Base-by-base conservation (phyloP, 1,140 invertebrate genomes). In the Lepidurus couesii region DNA sequence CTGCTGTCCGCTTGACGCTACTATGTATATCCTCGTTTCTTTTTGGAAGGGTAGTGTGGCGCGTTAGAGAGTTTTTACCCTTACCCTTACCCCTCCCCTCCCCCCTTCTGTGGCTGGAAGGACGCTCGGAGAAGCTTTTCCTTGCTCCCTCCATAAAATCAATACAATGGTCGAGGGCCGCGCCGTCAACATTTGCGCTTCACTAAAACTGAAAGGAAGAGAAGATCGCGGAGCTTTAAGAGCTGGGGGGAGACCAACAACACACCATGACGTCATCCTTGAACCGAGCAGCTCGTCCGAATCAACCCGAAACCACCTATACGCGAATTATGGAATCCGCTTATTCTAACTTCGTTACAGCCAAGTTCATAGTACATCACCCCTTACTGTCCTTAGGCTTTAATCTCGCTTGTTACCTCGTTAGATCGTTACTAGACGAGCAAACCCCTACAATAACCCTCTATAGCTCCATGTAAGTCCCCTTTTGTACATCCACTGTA, bases 131-230 rank as follows among this genome's bases (percentile, higher is more conserved):
- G 53, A 16, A 65, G 53, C 53, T 65, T 65, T 65, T 65, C 53
- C 53, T 21, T 21, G 53, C 53, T 65, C 21, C 53, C 53, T 13
- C 53, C 53, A 65, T 65, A 65, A 65, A 65, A 65, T 65, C 53
- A 65, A 65, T 65, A 65, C 53, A 65, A 65, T 65, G 53, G 53
- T 65, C 53, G 16, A 7, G 53, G 53, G n/a, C 53, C 53, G 53
- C 53, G 53, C 53, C 53, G 53, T 65, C 53, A 65, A 65, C 53
- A 65, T 65, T 65, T 65, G 53, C 53, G 53, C 53, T 65, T 65
- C 53, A 65, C 53, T 65, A 65, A 65, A 65, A 65, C 53, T 65
- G 53, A 65, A 65, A 13, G 16, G 34, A 34, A 34, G 53, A 65
- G 53, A 65, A 65, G 53, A 65, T 65, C 53, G 53, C n/a, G 53